Evolutionary conservation across 2,888 invertebrate species (phyloP), one percentile per base, ranked within the genome.

Genomic region (Acleris sparsana): DNA sequence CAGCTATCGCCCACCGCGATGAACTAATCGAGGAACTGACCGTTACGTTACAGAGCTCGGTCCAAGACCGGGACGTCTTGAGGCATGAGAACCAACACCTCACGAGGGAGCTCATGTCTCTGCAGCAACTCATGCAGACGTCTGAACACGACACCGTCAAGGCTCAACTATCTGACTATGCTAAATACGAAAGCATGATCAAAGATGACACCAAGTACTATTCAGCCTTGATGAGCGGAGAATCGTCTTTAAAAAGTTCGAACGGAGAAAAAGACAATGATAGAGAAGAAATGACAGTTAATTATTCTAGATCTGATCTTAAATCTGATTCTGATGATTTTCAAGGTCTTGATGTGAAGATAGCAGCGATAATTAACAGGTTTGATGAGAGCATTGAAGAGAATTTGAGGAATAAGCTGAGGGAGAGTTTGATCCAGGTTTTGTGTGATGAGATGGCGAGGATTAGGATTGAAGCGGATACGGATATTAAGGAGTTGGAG

Each of bases 1-100:
- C 93, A 75, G 95, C 95, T 74, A 89, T 97, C 67, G 89, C 92
- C 13, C 94, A 95, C 73, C 95, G 96, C 76, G 96, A 96, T 79
- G 93, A 94, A 74, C 84, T 95, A 77, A 96, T 97, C 73, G 94
- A 95, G 76, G 94, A 96, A 85, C 92, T 97, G 67, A 95, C 94
- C 70, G 92, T 94, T 75, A 95, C 96, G 39, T 92, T 97, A 75
- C 94, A 96, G 84, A 94, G 95, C 78, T 95, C 95, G 0, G 85
- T 95, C 44, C 86, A 87, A 25, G 93, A 94, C 60, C 92, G 95
- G 67, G 94, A 95, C 74, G 90, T 94, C 68, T 86, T 96, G 52
- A 93, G 94, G 76, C 76, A 82, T 51, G 94, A 96, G 76, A 94
- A 95, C 70, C 93, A 94, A 43, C 93, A 94, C 71, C 93, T 95